Evolutionary conservation across 2,113 vertebrate species (phyloP), one percentile per base, ranked within the genome.

Genomic region (Nyctibius bracteatus): DNA sequence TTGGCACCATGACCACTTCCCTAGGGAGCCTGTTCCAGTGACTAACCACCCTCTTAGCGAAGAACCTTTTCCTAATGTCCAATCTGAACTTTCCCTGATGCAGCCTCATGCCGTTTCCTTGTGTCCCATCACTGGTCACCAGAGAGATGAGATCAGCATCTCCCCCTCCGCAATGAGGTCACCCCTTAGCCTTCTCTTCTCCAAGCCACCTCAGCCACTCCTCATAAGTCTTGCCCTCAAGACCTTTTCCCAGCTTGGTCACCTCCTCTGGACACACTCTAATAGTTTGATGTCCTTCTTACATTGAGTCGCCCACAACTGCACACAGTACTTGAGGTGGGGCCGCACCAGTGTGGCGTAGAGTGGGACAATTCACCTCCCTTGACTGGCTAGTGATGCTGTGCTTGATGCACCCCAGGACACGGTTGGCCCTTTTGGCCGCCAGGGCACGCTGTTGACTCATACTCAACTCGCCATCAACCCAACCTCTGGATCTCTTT

Each of bases 311-410:
- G 1, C 4, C 5, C 67, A 75, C 2, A 61, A 4, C 18, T 67
- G 41, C n/a, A 31, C 41, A 67, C 12, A 58, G 20, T 14, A 30
- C 31, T 80, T 1, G 3, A 66, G 3, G 8, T 22, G 18, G 49
- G 7, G 21, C 28, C 11, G 2, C 49, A 44, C 10, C 49, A 52
- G 27, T 0, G 2, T 23, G 15, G 20, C 8, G 30, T 5, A 58
- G 39, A 31, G 27, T 0, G 0, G 18, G 35, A 43, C 41, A n/a
- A n/a, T n/a, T 43, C 41, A 43, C 41, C 41, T 43, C 41, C 41
- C 41, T 43, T 14, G 41, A 43, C 16, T 0, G 0, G 8, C 30
- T 62, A 13, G 6, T 1, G 0, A 7, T 43, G 47, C 30, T 77
- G 20, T 47, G 12, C 37, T 23, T 63, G 23, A 31, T 47, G 43